Percentiles rank a stretch among this genome's conserved stretches.
phyloP scores from a whole-genome alignment of 2,888 invertebrate species.

The Andrena minutula region DNA sequence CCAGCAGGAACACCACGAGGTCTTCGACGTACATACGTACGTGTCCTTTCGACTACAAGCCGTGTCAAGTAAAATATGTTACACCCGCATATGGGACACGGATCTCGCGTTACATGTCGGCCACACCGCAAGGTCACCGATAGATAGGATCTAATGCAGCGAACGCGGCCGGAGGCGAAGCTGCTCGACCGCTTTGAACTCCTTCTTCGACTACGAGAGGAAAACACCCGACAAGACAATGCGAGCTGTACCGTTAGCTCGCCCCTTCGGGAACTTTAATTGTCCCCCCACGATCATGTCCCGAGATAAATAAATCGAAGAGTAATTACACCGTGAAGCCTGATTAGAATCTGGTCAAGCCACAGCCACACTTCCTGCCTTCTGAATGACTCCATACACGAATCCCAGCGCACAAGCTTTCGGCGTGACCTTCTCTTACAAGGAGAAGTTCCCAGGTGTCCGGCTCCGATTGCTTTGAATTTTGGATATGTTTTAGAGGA shows the following conservation, averaged over 20 bases:
- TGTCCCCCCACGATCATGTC: not conserved
- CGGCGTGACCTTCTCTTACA: too few species aligned
- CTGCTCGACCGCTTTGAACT: slow-evolving; percentile 13
- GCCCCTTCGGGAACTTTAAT: not conserved
- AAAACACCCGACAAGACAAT: slow-evolving; percentile 12
- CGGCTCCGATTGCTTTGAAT: too few species aligned
- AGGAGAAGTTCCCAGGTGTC: too few species aligned
- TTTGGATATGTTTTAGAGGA: too few species aligned
- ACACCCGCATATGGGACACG: slow-evolving; percentile 78
- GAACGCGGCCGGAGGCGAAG: slow-evolving; percentile 40
- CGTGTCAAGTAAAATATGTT: slow-evolving; percentile 66
- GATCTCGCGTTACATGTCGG: slow-evolving; percentile 74
- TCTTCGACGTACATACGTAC: slow-evolving; percentile 19
- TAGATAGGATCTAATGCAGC: slow-evolving; percentile 72
- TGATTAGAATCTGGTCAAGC: slow-evolving; percentile 7
- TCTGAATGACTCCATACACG: too few species aligned
- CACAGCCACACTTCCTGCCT: not conserved
- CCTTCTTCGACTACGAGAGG: slow-evolving; percentile 11
- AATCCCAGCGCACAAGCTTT: too few species aligned
- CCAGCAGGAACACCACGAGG: slow-evolving; percentile 26
- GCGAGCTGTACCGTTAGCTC: slow-evolving; percentile 9
- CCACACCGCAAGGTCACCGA: slow-evolving; percentile 76
- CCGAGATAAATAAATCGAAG: not conserved
- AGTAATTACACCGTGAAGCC: not conserved
- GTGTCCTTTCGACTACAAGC: slow-evolving; percentile 54